A percentile compares a stretch with the other conserved stretches of the same genome.
phyloP scores from a whole-genome alignment of 2,888 invertebrate species.

The Pedicia rivosa region DNA sequence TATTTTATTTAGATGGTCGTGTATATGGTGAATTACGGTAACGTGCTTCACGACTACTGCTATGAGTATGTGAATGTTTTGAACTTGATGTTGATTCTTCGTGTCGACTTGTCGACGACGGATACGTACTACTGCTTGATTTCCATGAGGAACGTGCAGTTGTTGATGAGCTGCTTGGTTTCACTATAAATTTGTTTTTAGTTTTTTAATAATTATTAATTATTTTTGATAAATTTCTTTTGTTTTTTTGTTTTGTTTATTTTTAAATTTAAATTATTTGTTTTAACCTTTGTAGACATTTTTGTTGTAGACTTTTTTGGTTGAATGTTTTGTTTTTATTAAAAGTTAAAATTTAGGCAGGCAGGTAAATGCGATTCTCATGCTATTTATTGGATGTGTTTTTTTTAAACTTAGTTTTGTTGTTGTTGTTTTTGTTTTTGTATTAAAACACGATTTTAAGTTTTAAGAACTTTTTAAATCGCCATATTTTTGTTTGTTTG shows the following conservation, averaged over 20 bases:
- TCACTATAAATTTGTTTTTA: conserved; percentile 10
- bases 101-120: conserved; percentile 12
- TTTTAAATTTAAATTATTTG: neutral
- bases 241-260: conserved; percentile 7
- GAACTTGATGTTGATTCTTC: conserved; percentile 11
- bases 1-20: conserved; percentile 25
- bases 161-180: conserved; percentile 10
- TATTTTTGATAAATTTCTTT: conserved; percentile 7
- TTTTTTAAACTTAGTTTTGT: neutral
- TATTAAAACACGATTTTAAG: no score
- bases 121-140: conserved; percentile 9
- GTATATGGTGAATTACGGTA: conserved; percentile 41
- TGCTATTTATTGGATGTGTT: no score
- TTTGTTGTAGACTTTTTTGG: conserved; percentile 1
- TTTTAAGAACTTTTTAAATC: no score
- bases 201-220: conserved; percentile 7
- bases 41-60: conserved; percentile 26
- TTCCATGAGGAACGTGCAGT: conserved; percentile 13
- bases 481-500: no score
- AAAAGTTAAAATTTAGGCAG: no score
- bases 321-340: conserved; percentile 6
- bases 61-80: conserved; percentile 11
- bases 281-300: neutral
- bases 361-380: no score
- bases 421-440: conserved; percentile 1